These are phyloP conservation scores for Phaethornis superciliosus DNA, from an alignment of 2,113 vertebrate genomes.

Conservation along the genomic window DNA sequence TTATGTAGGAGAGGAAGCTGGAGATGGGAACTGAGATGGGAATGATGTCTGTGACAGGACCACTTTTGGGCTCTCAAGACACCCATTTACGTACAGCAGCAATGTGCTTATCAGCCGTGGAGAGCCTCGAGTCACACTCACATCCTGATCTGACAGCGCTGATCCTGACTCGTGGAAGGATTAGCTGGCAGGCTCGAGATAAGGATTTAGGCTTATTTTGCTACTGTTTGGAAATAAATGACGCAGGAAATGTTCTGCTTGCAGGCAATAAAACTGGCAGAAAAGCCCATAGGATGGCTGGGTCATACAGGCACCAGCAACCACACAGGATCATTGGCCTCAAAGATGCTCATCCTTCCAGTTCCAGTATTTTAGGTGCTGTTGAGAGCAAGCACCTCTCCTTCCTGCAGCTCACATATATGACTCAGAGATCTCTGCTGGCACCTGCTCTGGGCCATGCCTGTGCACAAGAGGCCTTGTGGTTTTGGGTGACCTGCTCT, in stretches of 20 bases:
- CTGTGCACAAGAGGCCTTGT: not conserved
- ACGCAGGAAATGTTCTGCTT: slow-evolving; percentile 27
- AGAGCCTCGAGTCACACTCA: not conserved
- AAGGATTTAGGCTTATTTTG: slow-evolving; percentile 25
- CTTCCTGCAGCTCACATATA: not conserved
- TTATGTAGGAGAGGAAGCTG: not conserved
- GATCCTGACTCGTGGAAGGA: not conserved
- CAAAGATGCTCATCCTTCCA: not conserved
- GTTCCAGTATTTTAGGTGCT: not conserved
- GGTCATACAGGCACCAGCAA: not conserved
- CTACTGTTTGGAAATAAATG: slow-evolving; percentile 48
- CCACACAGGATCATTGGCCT: not conserved
- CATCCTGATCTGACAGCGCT: not conserved
- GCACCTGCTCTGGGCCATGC: not conserved
- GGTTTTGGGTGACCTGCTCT: not conserved
- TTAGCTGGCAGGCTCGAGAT: not conserved
- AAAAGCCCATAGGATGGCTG: not conserved
- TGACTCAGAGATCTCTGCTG: not conserved
- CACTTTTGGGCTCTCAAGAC: not conserved
- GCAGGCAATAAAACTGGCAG: not conserved
- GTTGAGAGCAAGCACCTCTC: not conserved
- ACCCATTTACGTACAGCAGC: not conserved
- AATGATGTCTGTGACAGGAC: not conserved
- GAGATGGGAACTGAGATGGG: not conserved
- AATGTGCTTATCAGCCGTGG: not conserved